Percentiles rank a stretch among this genome's conserved stretches.
phyloP scores from a whole-genome alignment of 2,888 invertebrate species.

The Heliconius ethilla region DNA sequence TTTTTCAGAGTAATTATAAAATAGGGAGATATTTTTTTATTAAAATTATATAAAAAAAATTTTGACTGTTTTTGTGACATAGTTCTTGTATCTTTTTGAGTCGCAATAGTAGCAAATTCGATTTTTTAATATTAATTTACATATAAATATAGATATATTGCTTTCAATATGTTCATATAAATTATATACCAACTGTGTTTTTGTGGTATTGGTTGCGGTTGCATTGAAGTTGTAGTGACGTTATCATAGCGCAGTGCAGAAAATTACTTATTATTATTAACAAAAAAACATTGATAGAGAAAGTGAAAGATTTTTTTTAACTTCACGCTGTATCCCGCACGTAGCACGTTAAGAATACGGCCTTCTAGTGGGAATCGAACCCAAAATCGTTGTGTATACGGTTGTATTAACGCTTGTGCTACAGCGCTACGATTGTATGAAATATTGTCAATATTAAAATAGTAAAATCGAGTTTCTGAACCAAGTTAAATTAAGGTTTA shows the following conservation, averaged over 20 bases:
- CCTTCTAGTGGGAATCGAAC: too few species aligned
- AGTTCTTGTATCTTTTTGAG: not conserved
- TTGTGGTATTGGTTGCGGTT: not conserved
- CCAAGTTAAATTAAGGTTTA: not conserved
- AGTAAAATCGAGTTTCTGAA: not conserved
- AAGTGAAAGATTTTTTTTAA: not conserved
- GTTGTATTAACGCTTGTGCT: too few species aligned
- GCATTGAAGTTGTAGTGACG: not conserved
- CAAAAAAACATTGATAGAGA: not conserved
- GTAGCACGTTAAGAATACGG: too few species aligned
- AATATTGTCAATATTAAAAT: not conserved
- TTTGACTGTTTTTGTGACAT: not conserved
- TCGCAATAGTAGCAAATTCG: not conserved
- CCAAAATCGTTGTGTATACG: too few species aligned
- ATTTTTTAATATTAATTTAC: too few species aligned
- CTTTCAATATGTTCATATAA: too few species aligned
- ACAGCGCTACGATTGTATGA: not conserved
- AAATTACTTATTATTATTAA: not conserved
- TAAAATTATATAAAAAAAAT: not conserved
- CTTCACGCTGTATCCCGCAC: not conserved
- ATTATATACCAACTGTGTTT: too few species aligned
- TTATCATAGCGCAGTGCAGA: not conserved
- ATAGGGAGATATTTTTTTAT: not conserved
- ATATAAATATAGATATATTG: too few species aligned
- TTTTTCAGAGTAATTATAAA: slow-evolving; percentile 5